Base-by-base conservation (phyloP, 2,113 vertebrate species). In the Fregata magnificens region DNA sequence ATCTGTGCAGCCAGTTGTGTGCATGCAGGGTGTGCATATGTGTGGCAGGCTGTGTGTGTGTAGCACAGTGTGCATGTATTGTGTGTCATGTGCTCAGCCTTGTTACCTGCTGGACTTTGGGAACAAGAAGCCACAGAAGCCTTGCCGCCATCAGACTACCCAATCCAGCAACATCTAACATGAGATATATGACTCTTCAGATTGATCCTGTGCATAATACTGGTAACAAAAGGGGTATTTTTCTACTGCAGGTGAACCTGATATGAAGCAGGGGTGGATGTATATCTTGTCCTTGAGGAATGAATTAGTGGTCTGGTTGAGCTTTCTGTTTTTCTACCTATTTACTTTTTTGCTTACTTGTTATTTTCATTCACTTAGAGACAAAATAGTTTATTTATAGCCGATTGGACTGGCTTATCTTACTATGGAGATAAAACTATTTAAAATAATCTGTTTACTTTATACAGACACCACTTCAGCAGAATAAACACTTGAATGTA, bases 71-170 rank as follows among this genome's bases (percentile, higher is more conserved):
- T 53, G 76, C 1, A 2, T 16, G 34, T 13, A 1, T 19, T 12
- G 32, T 44, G 42, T 4, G 4, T 31, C 16, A 16, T 3, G 5
- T 47, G 31, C 31, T 47, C 20, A 52, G 56, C 38, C 52, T 44
- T 45, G 36, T 8, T 84, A 13, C n/a, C 0, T 0, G 2, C 42
- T 58, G n/a, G 11, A 70, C 10, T 78, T 40, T 34, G 42, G 14
- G 32, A 85, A 40, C 10, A 47, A 16, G 52, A 44, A 81, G 7
- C 19, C 7, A 63, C 8, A 76, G 62, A 14, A 83, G 25, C 15
- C 29, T 88, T 2, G 1, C 17, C 10, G 88, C 12, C 29, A 49
- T 31, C 56, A 71, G 26, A 12, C 19, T 89, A 32, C 11, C 12
- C 9, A 24, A 38, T 45, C 32, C 53, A 89, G 26, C 24, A 73